A percentile compares a stretch with the other conserved stretches of the same genome.
phyloP scores from a whole-genome alignment of 37 sponge, comb jelly and placozoan species.

The Hexactinellida sp. region DNA sequence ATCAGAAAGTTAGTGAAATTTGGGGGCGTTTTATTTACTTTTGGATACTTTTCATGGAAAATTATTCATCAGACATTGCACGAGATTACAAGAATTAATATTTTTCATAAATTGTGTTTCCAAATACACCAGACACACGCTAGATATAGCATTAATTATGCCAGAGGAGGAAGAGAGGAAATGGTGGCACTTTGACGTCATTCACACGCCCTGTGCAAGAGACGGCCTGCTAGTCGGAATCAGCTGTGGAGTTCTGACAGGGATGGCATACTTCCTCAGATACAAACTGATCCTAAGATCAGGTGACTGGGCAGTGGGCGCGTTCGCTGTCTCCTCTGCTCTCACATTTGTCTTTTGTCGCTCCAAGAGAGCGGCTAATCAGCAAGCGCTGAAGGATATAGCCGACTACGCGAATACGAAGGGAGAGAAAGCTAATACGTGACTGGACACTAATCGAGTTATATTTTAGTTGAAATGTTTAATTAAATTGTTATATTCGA shows the following conservation, averaged over 20 bases:
- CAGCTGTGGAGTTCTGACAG: conserved; percentile 29
- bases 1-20: too few relatives aligned
- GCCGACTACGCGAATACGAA: not conserved
- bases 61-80: too few relatives aligned
- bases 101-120: too few relatives aligned
- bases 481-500: too few relatives aligned
- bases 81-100: too few relatives aligned
- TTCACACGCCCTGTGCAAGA: conserved; percentile 61
- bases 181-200: conserved; percentile 57
- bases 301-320: not conserved
- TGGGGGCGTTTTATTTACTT: too few relatives aligned
- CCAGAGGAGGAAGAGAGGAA: conserved; percentile 1
- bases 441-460: too few relatives aligned
- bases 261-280: conserved; percentile 35
- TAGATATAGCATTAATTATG: not conserved
- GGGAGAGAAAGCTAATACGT: too few relatives aligned
- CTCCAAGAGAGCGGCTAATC: not conserved
- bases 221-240: conserved; percentile 55
- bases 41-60: too few relatives aligned
- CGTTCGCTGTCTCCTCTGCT: not conserved
- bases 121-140: too few relatives aligned
- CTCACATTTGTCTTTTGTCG: not conserved
- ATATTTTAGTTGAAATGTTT: too few relatives aligned
- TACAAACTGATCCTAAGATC: not conserved
- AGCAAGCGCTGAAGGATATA: not conserved